A percentile compares a stretch with the other conserved stretches of the same genome.
These are phyloP conservation scores for Chelmon rostratus DNA, from an alignment of 2,797 vertebrate genomes.

Conservation along the genomic window DNA sequence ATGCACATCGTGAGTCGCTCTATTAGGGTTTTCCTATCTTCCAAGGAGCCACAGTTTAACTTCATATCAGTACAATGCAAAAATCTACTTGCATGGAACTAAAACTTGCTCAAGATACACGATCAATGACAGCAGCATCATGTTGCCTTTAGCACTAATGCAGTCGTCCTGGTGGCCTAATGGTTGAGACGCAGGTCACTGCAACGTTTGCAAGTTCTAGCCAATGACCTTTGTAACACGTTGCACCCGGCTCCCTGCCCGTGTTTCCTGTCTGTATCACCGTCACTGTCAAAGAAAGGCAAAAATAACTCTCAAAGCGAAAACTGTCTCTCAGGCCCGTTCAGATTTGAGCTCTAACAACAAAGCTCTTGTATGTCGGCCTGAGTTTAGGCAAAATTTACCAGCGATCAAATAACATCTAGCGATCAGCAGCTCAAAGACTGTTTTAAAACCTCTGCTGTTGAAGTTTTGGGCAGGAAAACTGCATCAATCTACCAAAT, in stretches of 20 bases:
- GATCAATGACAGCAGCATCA: background rate
- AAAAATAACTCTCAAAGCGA: background rate
- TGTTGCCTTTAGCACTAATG: background rate
- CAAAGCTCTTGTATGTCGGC: background rate
- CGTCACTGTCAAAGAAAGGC: background rate
- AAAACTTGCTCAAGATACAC: background rate
- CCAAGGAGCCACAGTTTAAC: background rate
- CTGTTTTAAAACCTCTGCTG: background rate
- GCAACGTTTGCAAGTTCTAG: too few species aligned
- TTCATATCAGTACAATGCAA: background rate
- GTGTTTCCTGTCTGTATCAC: background rate
- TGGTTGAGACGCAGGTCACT: too few species aligned
- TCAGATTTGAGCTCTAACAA: background rate
- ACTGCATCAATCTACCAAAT: background rate
- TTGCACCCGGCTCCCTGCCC: background rate
- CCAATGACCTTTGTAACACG: too few species aligned
- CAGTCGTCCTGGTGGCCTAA: too few species aligned
- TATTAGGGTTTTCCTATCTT: background rate
- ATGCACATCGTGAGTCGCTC: background rate
- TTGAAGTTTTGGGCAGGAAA: background rate
- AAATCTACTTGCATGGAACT: background rate
- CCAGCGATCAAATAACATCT: background rate
- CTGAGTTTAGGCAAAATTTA: background rate
- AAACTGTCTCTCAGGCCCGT: background rate
- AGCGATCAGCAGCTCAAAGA: background rate